A percentile compares a stretch with the other conserved stretches of the same genome.
These are phyloP conservation scores for Recurvirostra avosetta DNA, from an alignment of 2,113 vertebrate species.

Conservation along the genomic window DNA sequence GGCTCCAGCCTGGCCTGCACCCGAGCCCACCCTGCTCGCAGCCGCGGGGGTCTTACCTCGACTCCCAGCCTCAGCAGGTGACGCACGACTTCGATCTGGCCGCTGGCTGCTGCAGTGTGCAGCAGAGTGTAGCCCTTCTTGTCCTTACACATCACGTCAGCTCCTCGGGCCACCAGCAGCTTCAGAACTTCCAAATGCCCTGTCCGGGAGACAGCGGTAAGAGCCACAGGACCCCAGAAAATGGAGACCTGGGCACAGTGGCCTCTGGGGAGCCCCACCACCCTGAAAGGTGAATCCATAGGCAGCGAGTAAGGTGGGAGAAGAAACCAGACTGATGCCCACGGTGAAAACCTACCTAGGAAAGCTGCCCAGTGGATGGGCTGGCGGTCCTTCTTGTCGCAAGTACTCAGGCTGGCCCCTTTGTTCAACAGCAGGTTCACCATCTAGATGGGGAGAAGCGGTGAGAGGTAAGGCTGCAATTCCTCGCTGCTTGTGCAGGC, in stretches of 20 bases:
- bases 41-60: constrained; percentile 76
- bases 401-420: constrained; percentile 85
- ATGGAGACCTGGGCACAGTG: fast-evolving
- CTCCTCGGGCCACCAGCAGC: constrained; percentile 85
- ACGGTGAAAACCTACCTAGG: constrained; percentile 73
- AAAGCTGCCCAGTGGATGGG: constrained; percentile 93
- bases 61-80: constrained; percentile 85
- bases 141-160: constrained; percentile 87
- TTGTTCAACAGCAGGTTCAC: constrained; percentile 90
- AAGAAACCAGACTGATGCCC: fast-evolving
- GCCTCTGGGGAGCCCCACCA: neutral
- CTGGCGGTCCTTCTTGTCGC: constrained; percentile 92
- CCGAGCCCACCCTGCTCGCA: fast-evolving
- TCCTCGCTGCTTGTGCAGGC: fast-evolving
- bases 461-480: neutral
- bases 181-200: constrained; percentile 93
- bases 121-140: constrained; percentile 91
- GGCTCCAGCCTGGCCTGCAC: fast-evolving
- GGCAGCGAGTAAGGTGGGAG: fast-evolving
- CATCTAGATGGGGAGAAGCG: constrained; percentile 70
- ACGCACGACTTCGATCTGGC: constrained; percentile 87
- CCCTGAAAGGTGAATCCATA: fast-evolving
- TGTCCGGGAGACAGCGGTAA: neutral
- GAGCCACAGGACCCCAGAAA: fast-evolving
- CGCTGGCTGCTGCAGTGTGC: constrained; percentile 88